Evolutionary conservation across 2,888 invertebrate species (phyloP), one percentile per base, ranked within the genome.

Genomic region (Eremobia ochroleuca): DNA sequence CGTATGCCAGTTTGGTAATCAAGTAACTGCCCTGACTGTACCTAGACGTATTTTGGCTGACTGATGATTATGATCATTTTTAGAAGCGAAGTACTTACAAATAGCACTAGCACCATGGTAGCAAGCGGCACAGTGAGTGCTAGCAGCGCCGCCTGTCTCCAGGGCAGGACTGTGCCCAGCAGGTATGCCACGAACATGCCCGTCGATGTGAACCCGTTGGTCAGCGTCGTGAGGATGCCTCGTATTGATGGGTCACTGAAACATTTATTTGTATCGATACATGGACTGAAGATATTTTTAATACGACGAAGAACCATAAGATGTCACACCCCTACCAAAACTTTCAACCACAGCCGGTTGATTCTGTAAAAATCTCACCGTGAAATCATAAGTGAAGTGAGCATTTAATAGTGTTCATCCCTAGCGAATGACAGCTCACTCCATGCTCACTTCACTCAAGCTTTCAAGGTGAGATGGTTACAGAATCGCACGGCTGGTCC

Each of bases 121-220:
- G 95, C 83, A 0, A 97, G 79, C 0, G 97, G 97, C 5, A 97
- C 94, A 1, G 90, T 88, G 28, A 97, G 93, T 11, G 97, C 97
- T 64, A 97, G 94, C 11, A 97, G 92, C 5, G 97, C 97, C 0
- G 97, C 97, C 46, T 95, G 94, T 58, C 97, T 92, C 97, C 97
- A 97, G 1, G 96, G 95, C 28, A 97, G 92, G 31, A 97, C 91
- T 0, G 96, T 95, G 0, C 97, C 97, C 62, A 97, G 91, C 0
- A 97, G 88, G 87, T 97, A 97, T 0, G 97, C 96, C 34, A 96
- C 85, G 86, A 97, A 97, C 90, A 97, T 95, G 0, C 97, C 97
- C 0, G 96, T 90, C 0, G 96, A 94, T 0, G 97, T 97, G 87
- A 96, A 97, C 4, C 94, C 92, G 77, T 95, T 97, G 15, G 97